Percentiles rank a stretch among this genome's conserved stretches.
These are phyloP conservation scores for Spodoptera littoralis DNA, from an alignment of 2,888 invertebrate genomes.

Conservation along the genomic window DNA sequence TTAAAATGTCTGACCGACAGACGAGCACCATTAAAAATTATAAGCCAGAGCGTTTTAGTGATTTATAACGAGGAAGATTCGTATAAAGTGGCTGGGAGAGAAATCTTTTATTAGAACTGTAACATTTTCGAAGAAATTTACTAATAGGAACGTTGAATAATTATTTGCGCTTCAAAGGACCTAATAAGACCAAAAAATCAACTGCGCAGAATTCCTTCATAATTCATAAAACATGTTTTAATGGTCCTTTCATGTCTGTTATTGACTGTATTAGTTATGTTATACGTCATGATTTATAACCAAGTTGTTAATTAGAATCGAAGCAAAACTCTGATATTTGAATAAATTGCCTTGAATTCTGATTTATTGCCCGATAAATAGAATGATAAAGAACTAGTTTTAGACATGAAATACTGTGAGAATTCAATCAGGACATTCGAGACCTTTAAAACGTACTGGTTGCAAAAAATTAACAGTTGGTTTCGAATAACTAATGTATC, in stretches of 20 bases:
- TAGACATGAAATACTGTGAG: slow-evolving; percentile 1
- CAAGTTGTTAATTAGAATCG: slow-evolving; percentile 27
- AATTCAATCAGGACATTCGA: neutral
- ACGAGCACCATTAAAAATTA: slow-evolving; percentile 36
- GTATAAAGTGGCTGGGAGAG: neutral
- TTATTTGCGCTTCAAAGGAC: no score
- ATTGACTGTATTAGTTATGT: slow-evolving; percentile 11
- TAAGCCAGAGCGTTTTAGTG: slow-evolving; percentile 35
- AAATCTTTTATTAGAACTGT: neutral
- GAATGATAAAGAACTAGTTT: slow-evolving; percentile 24
- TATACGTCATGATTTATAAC: slow-evolving; percentile 27
- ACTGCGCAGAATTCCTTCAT: no score
- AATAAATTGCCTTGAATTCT: slow-evolving; percentile 40
- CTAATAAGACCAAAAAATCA: no score
- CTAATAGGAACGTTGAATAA: no score
- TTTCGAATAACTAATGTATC: no score
- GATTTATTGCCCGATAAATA: slow-evolving; percentile 29
- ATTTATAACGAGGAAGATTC: slow-evolving; percentile 28
- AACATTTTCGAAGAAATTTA: no score
- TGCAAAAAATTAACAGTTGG: neutral
- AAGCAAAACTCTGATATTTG: slow-evolving; percentile 20
- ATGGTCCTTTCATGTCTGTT: neutral
- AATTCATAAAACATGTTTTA: no score
- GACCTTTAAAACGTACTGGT: no score
- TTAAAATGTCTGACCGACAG: slow-evolving; percentile 49